Conservation (phyloP, 2,888 invertebrate species). For the Tetragonisca angustula region DNA sequence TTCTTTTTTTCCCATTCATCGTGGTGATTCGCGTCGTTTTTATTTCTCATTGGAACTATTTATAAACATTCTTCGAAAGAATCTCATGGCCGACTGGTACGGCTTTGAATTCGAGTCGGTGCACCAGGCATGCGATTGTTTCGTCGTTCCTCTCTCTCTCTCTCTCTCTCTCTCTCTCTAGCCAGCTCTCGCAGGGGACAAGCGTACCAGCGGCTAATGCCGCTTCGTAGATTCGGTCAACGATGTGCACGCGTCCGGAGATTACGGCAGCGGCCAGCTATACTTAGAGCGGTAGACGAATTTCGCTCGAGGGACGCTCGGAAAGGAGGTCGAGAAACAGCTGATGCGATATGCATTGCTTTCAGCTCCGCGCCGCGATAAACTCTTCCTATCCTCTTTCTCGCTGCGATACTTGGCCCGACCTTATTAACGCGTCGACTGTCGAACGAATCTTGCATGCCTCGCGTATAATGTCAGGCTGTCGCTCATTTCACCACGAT, state of each 20-base stretch:
- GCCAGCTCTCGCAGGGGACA: neutral
- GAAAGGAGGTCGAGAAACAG: constrained; percentile 76
- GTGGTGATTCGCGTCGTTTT: constrained; percentile 9
- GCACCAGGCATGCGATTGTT: constrained; percentile 47
- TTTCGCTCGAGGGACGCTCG: constrained; percentile 73
- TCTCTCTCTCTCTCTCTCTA: constrained; percentile 21
- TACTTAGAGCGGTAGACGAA: constrained; percentile 76
- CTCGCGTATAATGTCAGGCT: neutral
- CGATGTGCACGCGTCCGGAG: constrained; percentile 60
- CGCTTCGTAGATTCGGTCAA: constrained; percentile 57
- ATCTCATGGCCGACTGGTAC: constrained; percentile 54
- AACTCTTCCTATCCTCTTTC: constrained; percentile 13
- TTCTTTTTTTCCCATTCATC: constrained; percentile 13
- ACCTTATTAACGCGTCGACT: neutral
- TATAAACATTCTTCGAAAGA: constrained; percentile 55
- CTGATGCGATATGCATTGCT: constrained; percentile 62
- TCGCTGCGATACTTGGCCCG: neutral
- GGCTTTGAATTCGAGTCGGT: constrained; percentile 52
- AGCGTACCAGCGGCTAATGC: constrained; percentile 42
- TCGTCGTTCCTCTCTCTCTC: constrained; percentile 30
- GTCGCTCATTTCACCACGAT: neutral
- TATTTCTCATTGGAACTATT: constrained; percentile 43
- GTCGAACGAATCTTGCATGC: neutral
- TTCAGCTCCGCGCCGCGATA: constrained; percentile 37
- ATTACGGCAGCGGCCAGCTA: constrained; percentile 71